Percentiles rank a stretch among this genome's conserved stretches.
Conservation (phyloP, 2,113 vertebrate genomes). For the Sialia sialis region DNA sequence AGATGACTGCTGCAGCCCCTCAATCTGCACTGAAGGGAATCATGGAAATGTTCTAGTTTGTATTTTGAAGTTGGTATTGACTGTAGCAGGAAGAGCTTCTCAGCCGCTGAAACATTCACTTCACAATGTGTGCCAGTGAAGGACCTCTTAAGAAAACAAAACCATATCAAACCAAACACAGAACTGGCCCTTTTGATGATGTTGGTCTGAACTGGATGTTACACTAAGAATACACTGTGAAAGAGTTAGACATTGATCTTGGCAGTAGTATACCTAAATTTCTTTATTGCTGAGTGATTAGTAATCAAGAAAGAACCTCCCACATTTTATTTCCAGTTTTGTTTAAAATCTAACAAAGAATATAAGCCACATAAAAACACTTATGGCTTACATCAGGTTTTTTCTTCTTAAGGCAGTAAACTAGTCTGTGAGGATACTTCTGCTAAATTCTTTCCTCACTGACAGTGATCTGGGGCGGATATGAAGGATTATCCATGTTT, state of each 20-base stretch:
- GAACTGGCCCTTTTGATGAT: background rate
- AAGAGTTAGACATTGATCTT: background rate
- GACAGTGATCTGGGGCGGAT: background rate
- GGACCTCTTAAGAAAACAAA: background rate
- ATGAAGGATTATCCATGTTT: background rate
- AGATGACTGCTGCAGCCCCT: background rate
- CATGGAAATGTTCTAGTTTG: background rate
- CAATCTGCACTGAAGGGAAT: background rate
- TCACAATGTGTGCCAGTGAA: fast-evolving
- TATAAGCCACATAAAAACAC: background rate
- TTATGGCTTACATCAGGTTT: background rate
- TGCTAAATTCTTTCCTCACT: background rate
- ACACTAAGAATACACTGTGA: background rate
- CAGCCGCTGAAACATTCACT: background rate
- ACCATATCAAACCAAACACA: background rate
- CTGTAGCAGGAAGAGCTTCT: background rate
- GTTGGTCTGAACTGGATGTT: background rate
- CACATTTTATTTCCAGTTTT: background rate
- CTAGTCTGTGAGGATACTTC: background rate
- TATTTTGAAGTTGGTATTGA: background rate
- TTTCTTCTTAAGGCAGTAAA: background rate
- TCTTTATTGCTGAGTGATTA: background rate
- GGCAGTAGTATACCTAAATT: fast-evolving
- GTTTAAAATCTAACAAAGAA: background rate
- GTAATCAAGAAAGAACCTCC: fast-evolving